Base-by-base conservation (phyloP, 2,797 vertebrate genomes). In the Macroramphosus scolopax region DNA sequence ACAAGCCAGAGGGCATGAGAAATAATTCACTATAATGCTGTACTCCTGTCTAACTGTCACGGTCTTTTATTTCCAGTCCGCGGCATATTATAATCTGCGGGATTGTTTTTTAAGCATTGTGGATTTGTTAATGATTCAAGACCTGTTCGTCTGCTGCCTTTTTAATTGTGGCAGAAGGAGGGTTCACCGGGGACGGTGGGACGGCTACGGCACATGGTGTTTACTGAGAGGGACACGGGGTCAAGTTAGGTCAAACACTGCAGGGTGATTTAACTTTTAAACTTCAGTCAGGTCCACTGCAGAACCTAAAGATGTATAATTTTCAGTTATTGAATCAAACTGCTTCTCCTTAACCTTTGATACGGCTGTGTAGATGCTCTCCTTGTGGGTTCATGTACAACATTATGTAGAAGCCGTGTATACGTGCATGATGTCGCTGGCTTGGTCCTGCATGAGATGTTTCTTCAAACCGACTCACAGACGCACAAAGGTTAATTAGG, bases 11-110 rank as follows among this genome's bases (percentile, higher is more conserved):
- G 77, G 82, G 77, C 75, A 79, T 82, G 77, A 51, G 75, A 76
- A 87, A 87, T 83, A 80, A 87, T 85, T 87, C 78, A 85, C 80
- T 71, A 82, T 79, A 57, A 71, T 73, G 68, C 79, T 81, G 72
- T 78, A 72, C 55, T 60, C 65, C 82, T 77, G 78, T 85, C 81
- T 76, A 69, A 78, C 77, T 82, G 84, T 83, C 82, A 79, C 66
- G 53, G 69, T 36, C 66, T 78, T 77, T 83, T 81, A 81, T 76
- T 79, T 77, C 69, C 68, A 75, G 57, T 70, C 68, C 75, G 66
- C 31, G 8, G 13, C 60, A 59, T 68, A 84, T 76, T 78, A 78
- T 79, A 76, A 79, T 77, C 72, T 65, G 22, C 52, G 44, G 34
- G 53, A 72, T 60, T 46, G 74, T 70, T 64, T 72, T 61, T 51